Evolutionary conservation across 2,113 vertebrate genomes (phyloP).

Genomic region (Halichoeres trimaculatus): DNA sequence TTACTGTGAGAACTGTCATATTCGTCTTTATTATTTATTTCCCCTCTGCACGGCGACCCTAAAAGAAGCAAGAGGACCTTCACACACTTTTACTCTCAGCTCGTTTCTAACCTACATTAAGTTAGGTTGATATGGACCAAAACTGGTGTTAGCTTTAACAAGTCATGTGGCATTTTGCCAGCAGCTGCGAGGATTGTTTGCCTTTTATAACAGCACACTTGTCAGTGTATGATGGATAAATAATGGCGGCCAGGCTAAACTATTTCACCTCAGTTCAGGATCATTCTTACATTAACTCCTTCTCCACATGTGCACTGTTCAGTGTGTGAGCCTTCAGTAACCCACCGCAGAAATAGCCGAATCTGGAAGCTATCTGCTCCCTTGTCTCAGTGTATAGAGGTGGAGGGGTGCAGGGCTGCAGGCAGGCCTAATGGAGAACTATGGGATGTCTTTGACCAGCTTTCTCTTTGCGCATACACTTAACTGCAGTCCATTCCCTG

Average conservation of each 20-base stretch:
- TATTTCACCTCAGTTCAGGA: constrained; percentile 50
- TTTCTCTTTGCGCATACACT: constrained; percentile 49
- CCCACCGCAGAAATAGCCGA: constrained; percentile 54
- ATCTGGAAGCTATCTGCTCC: constrained; percentile 66
- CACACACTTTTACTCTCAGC: constrained; percentile 37
- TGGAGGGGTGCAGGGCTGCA: constrained; percentile 62
- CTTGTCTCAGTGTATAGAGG: constrained; percentile 48
- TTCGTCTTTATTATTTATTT: constrained; percentile 32
- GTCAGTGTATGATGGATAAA: constrained; percentile 69
- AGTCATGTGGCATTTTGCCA: constrained; percentile 67
- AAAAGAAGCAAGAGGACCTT: constrained; percentile 41
- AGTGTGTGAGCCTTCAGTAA: constrained; percentile 33
- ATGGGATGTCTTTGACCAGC: constrained; percentile 61
- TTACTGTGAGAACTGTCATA: constrained; percentile 29
- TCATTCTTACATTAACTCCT: constrained; percentile 52
- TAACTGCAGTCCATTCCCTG: constrained; percentile 28
- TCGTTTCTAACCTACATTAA: constrained; percentile 59
- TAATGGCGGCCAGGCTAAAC: constrained; percentile 60
- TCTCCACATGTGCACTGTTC: constrained; percentile 48
- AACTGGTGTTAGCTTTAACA: constrained; percentile 52
- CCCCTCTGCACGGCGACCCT: constrained; percentile 27
- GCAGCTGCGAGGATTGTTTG: constrained; percentile 65
- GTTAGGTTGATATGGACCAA: constrained; percentile 49
- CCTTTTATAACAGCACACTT: constrained; percentile 65
- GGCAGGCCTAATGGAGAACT: constrained; percentile 62